Conservation (phyloP, 2,113 vertebrate species). For the Trochalopteron elliotii region DNA sequence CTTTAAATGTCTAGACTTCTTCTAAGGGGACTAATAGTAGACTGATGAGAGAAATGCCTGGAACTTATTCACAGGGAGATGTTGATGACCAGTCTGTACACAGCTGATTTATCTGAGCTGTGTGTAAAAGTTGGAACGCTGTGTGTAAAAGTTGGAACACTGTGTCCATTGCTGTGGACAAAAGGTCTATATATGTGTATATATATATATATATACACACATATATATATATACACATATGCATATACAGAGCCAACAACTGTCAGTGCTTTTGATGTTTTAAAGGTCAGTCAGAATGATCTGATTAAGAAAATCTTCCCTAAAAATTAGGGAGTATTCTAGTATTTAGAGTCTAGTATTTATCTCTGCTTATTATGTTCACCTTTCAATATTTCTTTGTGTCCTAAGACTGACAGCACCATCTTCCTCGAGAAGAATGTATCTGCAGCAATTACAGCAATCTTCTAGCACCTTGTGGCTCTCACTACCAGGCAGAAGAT, state of each 20-base stretch:
- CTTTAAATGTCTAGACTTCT: neutral
- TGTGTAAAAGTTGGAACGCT: neutral
- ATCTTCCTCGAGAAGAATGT: accelerated
- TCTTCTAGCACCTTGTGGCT: neutral
- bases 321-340: neutral
- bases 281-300: neutral
- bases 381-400: neutral
- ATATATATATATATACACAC: accelerated
- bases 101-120: neutral
- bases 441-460: neutral
- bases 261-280: neutral
- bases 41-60: neutral
- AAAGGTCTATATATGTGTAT: neutral
- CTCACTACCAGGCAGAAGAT: neutral
- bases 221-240: too few relatives aligned
- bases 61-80: neutral
- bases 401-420: neutral
- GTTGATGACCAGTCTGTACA: neutral
- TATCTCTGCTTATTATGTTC: neutral
- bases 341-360: neutral
- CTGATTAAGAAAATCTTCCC: neutral
- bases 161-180: neutral
- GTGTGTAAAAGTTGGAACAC: neutral
- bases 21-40: neutral
- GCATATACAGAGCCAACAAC: neutral